These are phyloP conservation scores for Moxostoma hubbsi DNA, from an alignment of 2,797 vertebrate species.

Conservation along the genomic window DNA sequence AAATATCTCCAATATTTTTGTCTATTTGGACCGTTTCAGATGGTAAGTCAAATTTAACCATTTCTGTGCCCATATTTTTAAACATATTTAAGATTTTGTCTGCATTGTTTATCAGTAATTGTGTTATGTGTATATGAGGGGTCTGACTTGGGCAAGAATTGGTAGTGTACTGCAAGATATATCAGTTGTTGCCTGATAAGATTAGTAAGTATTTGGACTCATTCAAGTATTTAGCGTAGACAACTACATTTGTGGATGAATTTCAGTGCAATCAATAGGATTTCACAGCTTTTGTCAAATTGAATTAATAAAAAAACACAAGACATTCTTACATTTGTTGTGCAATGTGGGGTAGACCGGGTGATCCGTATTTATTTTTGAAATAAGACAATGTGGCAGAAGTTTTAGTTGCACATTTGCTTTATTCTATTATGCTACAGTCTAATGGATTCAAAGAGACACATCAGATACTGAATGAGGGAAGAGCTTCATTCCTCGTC, in stretches of 20 bases:
- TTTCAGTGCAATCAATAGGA: no score
- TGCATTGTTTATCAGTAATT: not conserved
- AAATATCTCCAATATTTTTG: not conserved
- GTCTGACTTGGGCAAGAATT: not conserved
- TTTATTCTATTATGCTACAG: slow-evolving; percentile 32
- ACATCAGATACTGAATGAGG: slow-evolving; percentile 28
- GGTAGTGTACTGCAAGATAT: not conserved
- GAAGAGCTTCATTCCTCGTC: slow-evolving; percentile 53
- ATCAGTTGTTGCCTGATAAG: no score
- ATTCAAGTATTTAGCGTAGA: no score
- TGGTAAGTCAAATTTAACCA: slow-evolving; percentile 6
- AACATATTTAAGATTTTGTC: not conserved
- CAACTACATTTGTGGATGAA: no score
- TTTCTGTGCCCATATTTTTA: no score
- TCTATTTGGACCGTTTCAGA: not conserved
- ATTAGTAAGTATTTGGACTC: no score
- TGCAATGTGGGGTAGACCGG: no score
- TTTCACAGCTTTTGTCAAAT: no score
- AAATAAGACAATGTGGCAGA: slow-evolving; percentile 5
- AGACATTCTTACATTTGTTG: no score
- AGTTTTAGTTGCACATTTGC: not conserved
- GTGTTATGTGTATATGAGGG: not conserved
- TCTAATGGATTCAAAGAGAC: slow-evolving; percentile 22
- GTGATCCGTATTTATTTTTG: not conserved
- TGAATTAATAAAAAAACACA: no score